Conservation (phyloP, 2,797 vertebrate species). For the Pipistrellus kuhlii region DNA sequence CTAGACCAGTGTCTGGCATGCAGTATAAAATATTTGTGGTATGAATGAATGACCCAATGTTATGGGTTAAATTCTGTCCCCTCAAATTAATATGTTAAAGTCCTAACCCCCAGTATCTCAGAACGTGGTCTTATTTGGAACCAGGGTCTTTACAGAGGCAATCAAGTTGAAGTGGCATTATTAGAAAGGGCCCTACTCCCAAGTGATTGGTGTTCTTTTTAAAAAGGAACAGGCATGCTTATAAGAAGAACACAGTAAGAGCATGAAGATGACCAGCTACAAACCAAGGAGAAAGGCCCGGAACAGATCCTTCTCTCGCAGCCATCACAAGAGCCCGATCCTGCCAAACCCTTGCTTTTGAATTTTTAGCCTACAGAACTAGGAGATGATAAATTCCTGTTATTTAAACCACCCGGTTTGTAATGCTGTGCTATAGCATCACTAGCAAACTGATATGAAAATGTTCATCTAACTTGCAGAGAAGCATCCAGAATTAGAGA, state of each 20-base stretch:
- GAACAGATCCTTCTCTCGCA: neutral
- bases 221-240: neutral
- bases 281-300: neutral
- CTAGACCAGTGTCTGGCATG: neutral
- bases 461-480: neutral
- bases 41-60: too few species aligned
- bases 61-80: too few species aligned
- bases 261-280: neutral
- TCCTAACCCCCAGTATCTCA: neutral
- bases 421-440: neutral
- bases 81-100: slow-evolving; percentile 21
- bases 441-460: slow-evolving; percentile 9
- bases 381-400: neutral
- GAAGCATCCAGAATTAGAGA: neutral
- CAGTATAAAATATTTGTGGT: neutral
- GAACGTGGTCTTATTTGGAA: neutral
- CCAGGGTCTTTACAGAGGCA: neutral
- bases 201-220: neutral
- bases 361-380: slow-evolving; percentile 23
- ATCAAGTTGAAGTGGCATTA: neutral
- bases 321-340: neutral
- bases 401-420: neutral
- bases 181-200: neutral
- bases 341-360: neutral
- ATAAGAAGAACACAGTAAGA: neutral